Evolutionary conservation across 2,113 vertebrate genomes (phyloP).

Genomic region (Pedetes capensis): DNA sequence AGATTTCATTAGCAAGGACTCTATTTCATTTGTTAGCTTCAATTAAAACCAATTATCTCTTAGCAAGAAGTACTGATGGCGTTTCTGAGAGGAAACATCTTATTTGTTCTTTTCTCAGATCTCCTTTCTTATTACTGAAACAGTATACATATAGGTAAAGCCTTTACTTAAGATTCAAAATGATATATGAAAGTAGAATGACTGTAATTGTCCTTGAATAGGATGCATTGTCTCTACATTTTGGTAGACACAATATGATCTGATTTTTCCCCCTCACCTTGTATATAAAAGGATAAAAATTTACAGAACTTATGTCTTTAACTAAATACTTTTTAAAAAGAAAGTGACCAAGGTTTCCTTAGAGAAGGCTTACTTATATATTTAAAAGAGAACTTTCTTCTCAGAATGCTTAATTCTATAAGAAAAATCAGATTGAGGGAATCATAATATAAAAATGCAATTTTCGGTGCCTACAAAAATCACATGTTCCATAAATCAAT

Average conservation of each 20-base stretch:
- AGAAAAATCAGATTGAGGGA: neutral
- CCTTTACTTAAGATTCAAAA: slow-evolving; percentile 4
- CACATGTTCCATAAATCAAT: slow-evolving; percentile 29
- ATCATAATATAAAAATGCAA: neutral
- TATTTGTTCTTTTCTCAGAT: slow-evolving; percentile 25
- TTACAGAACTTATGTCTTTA: neutral
- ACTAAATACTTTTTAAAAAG: neutral
- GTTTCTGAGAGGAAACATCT: neutral
- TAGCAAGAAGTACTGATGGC: slow-evolving; percentile 40
- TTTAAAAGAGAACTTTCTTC: slow-evolving; percentile 7
- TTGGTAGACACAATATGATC: neutral
- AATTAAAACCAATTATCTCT: slow-evolving; percentile 37
- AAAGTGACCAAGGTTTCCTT: neutral
- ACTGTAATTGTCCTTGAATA: neutral
- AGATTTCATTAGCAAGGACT: neutral
- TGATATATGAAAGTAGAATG: slow-evolving; percentile 52
- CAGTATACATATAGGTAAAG: slow-evolving; percentile 61
- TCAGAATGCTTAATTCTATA: neutral
- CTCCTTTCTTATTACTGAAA: slow-evolving; percentile 48
- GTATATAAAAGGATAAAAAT: neutral
- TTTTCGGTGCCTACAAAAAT: slow-evolving; percentile 42
- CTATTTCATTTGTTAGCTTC: slow-evolving; percentile 8
- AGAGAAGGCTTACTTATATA: neutral
- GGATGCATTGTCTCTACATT: neutral
- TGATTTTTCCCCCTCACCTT: neutral